Base-by-base conservation (phyloP, 2,113 vertebrate genomes). In the Piaya cayana region DNA sequence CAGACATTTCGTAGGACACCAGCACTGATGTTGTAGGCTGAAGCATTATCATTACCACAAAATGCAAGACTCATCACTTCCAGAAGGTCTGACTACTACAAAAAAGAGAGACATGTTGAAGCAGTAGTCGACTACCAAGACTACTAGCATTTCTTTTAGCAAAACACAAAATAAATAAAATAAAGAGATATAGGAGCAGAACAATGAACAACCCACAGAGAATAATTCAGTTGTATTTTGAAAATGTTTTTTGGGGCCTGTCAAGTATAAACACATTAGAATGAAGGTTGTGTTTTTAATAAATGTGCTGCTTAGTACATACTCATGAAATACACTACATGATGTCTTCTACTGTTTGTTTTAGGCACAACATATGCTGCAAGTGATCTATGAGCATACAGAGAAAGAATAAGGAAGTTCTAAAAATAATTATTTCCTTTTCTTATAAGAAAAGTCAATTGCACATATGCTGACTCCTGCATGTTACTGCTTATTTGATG, bases 1-100 rank as follows among this genome's bases (percentile, higher is more conserved):
- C 99, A 99, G 92, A 98, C 98, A 20, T 99, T 99, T 94, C 99
- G 97, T 71, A 99, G 96, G 21, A 99, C 98, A 6, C 99, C 99
- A 0, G 67, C 30, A 3, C 72, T 96, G 97, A 99, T 99, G 68
- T 98, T 98, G 96, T 99, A 99, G 60, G 99, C 98, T 26, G 97
- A 97, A 63, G 90, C 95, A 22, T 96, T 96, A 81, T 98, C 97
- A 25, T 98, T 97, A 10, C 99, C 99, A 82, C 99, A 99, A 93
- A 99, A 99, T 3, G 99, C 98, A 26, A 99, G 97, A 65, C 95
- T 98, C 99, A 99, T 99, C 17, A 84, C 95, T 97, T 90, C 86
- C 76, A 70, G 43, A 25, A 82, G 39, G 17, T 64, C 76, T 45
- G 82, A 81, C 84, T 91, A 90, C 65, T 93, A 65, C 77, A 43